A percentile compares a stretch with the other conserved stretches of the same genome.
Evolutionary conservation across 2,113 vertebrate genomes (phyloP).

Genomic region (Takifugu bimaculatus): DNA sequence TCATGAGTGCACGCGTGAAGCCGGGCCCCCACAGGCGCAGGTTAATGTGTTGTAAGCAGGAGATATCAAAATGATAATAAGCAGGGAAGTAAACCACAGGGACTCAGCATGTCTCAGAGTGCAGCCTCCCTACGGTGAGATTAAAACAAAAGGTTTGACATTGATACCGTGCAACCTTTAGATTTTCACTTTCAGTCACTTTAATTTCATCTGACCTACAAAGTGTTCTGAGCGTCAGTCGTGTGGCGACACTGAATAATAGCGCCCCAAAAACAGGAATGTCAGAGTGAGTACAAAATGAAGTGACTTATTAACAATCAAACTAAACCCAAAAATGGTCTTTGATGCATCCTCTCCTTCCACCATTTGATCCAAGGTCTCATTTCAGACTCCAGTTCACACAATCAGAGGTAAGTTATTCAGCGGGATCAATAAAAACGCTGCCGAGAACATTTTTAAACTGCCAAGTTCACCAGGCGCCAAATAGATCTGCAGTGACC

Average conservation of each 20-base stretch:
- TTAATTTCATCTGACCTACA: not conserved
- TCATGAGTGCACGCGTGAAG: constrained; percentile 13
- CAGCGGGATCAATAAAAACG: constrained; percentile 6
- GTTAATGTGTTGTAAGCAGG: constrained; percentile 31
- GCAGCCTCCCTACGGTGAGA: constrained; percentile 8
- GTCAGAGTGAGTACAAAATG: not conserved
- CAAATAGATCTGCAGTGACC: not conserved
- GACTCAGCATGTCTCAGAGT: constrained; percentile 11
- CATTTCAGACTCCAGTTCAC: constrained; percentile 40
- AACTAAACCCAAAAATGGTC: not conserved
- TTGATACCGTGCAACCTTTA: not conserved
- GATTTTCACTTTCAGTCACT: not conserved
- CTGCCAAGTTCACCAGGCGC: constrained; percentile 47
- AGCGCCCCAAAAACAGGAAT: not conserved
- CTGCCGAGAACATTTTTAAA: constrained; percentile 40
- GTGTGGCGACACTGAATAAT: not conserved
- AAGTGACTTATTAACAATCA: not conserved
- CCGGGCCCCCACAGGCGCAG: constrained; percentile 12
- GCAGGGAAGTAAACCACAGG: constrained; percentile 13
- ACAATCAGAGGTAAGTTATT: constrained; percentile 40
- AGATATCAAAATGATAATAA: constrained; percentile 28
- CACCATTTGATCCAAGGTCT: constrained; percentile 6
- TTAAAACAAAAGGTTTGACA: not conserved
- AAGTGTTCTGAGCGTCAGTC: not conserved
- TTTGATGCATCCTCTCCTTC: constrained; percentile 13